Conservation (phyloP, 2,797 vertebrate species). For the Mallotus villosus region DNA sequence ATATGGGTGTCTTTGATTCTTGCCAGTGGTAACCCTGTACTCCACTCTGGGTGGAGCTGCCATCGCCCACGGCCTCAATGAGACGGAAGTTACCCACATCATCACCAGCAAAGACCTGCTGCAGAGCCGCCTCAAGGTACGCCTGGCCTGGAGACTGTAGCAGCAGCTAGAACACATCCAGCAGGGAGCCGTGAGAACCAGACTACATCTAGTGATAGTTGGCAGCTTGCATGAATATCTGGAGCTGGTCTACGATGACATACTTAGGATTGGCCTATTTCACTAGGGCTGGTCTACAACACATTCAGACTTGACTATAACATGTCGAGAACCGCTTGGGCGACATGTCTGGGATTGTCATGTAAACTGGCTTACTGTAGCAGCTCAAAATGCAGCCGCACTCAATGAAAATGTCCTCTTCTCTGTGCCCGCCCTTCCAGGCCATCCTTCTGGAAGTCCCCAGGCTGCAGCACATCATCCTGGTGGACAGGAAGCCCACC, state of each 20-base stretch:
- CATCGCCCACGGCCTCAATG: constrained; percentile 94
- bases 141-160: constrained; percentile 1
- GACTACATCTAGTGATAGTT: no score
- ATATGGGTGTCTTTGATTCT: not conserved
- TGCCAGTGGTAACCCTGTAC: constrained; percentile 92
- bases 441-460: constrained; percentile 88
- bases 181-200: not conserved
- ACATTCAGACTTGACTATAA: no score
- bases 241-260: not conserved
- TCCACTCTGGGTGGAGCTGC: constrained; percentile 90
- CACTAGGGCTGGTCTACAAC: no score
- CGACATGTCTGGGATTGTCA: not conserved
- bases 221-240: not conserved
- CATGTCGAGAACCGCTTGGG: no score
- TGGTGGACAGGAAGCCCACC: constrained; percentile 86
- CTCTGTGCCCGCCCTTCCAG: constrained; percentile 60
- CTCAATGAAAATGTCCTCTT: not conserved
- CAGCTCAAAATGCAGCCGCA: no score
- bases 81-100: constrained; percentile 95
- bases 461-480: constrained; percentile 85
- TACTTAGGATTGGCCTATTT: not conserved
- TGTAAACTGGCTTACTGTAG: not conserved
- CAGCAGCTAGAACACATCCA: not conserved
- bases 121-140: constrained; percentile 91
- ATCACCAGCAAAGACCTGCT: constrained; percentile 96